Evolutionary conservation across 2,797 vertebrate species (phyloP).

Genomic region (Cossypha heuglini): DNA sequence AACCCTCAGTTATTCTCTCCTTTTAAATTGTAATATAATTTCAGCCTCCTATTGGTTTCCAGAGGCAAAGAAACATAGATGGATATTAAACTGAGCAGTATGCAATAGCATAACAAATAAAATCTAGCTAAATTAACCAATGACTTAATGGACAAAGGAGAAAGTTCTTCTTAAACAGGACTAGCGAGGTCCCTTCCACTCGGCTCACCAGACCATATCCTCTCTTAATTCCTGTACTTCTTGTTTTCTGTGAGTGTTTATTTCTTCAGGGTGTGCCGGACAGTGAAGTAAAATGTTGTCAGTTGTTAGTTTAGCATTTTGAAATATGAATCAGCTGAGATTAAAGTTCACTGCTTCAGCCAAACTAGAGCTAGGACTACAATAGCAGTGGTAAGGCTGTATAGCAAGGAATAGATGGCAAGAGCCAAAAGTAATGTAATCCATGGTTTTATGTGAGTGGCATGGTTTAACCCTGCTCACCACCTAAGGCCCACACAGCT

Average conservation of each 20-base stretch:
- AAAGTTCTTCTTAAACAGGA: not conserved
- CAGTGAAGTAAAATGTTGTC: not conserved
- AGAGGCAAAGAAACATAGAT: not conserved
- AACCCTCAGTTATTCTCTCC: not conserved
- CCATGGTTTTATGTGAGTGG: not conserved
- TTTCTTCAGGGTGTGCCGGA: not conserved
- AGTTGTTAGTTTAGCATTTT: not conserved
- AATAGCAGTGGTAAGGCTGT: not conserved
- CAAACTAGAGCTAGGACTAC: not conserved
- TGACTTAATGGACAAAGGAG: not conserved
- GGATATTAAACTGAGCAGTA: not conserved
- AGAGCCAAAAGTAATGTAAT: not conserved
- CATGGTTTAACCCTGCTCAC: accelerated
- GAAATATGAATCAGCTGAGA: not conserved
- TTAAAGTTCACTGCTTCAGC: not conserved
- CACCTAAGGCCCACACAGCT: not conserved
- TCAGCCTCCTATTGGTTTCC: not conserved
- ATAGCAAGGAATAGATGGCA: not conserved
- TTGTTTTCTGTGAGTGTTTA: not conserved
- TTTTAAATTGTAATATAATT: constrained; percentile 1
- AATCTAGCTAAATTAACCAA: not conserved
- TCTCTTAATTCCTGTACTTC: not conserved
- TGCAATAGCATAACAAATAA: not conserved
- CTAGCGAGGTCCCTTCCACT: not conserved
- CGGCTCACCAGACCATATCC: not conserved